A percentile compares a stretch with the other conserved stretches of the same genome.
Evolutionary conservation across 2,888 invertebrate genomes (phyloP).

Genomic region (Cryptophagus acutangulus): DNA sequence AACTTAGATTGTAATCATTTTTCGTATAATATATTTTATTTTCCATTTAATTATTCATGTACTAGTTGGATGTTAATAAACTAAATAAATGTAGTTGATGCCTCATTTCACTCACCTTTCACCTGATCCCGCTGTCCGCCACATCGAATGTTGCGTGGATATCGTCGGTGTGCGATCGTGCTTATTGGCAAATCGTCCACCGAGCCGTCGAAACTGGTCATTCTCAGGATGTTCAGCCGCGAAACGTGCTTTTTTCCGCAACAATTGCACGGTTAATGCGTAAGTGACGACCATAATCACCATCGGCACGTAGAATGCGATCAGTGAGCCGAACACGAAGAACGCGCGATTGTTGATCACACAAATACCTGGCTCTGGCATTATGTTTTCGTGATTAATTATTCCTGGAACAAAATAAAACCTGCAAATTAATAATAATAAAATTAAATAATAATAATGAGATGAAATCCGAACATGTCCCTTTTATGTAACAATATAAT

Average conservation of each 20-base stretch:
- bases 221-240: conserved; percentile 62
- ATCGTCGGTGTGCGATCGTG: conserved; percentile 37
- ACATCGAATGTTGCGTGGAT: conserved; percentile 36
- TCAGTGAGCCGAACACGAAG: conserved; percentile 86
- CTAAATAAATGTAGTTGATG: not conserved
- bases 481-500: no score
- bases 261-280: conserved; percentile 79
- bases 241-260: conserved; percentile 73
- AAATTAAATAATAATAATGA: conserved; percentile 1
- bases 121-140: conserved; percentile 46
- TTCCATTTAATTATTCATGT: no score
- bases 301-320: conserved; percentile 94
- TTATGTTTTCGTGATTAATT: conserved; percentile 71
- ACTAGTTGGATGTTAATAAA: conserved; percentile 1
- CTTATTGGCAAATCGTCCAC: conserved; percentile 45
- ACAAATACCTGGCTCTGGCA: conserved; percentile 71
- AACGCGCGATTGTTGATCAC: conserved; percentile 81
- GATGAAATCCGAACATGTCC: no score
- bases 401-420: conserved; percentile 55
- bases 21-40: no score
- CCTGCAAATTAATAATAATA: not conserved
- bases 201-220: conserved; percentile 53
- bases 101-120: conserved; percentile 37
- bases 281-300: conserved; percentile 92
- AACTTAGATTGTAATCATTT: not conserved